Base-by-base conservation (phyloP, 2,888 invertebrate species). In the Cephus nigrinus region DNA sequence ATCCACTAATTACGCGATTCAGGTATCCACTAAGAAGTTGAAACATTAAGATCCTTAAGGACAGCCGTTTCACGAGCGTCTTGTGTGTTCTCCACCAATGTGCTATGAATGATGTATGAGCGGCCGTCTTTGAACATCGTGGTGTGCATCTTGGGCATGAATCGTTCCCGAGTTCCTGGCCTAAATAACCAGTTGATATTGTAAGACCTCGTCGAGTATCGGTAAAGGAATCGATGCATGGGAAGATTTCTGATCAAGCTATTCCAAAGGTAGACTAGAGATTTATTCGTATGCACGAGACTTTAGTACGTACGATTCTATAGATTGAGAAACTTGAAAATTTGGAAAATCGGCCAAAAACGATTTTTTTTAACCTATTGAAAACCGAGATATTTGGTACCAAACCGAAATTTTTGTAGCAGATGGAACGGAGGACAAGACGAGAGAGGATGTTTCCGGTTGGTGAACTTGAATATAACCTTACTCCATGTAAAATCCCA, bases 381-480 rank as follows among this genome's bases (percentile, higher is more conserved):
- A 55, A 55, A 55, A 55, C 9, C 1, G 23, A 55, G 23, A 55
- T 1, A 55, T 9, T 23, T 55, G 55, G 9, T 55, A 23, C 40
- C 15, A 40, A 23, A 9, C 23, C 40, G 9, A 40, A 23, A 15
- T 12, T 40, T 40, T 40, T 40, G 23, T 5, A 23, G 40, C 5
- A 9, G 5, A 1, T 9, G 40, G 9, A 55, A 55, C 23, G 40
- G 5, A 5, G 40, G 40, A 23, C 23, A 23, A 23, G 40, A 55
- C 23, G 23, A 23, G 40, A 55, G 1, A 80, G 68, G 77, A 75
- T 81, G 82, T 78, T 81, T 85, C 78, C 80, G 80, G 78, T 68
- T 81, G 76, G 34, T 68, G 76, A 73, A 68, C 68, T 76, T 74
- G 75, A 78, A 78, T 74, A 74, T 74, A 78, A 23, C 55, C 55